These are phyloP conservation scores for Yoshiicerus persimilis DNA, from an alignment of 1,140 invertebrate genomes.

Conservation along the genomic window DNA sequence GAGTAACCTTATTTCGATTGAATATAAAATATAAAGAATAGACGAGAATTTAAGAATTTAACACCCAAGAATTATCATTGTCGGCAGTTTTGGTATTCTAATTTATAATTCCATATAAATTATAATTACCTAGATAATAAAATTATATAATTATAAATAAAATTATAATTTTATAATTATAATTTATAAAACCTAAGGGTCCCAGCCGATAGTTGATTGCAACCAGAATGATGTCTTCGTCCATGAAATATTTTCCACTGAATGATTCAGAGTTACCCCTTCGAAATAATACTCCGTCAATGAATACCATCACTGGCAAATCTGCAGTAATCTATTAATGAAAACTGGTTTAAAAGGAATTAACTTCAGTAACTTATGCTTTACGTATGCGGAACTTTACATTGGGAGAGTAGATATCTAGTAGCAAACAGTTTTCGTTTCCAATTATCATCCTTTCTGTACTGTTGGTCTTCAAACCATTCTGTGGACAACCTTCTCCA, in stretches of 20 bases:
- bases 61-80: no score
- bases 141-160: no score
- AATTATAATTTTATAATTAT: no score
- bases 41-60: no score
- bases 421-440: neutral
- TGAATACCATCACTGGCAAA: slow-evolving; percentile 25
- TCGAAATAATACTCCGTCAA: slow-evolving; percentile 33
- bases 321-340: neutral
- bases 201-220: slow-evolving; percentile 30
- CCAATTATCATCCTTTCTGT: neutral
- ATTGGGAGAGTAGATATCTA: neutral
- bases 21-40: no score
- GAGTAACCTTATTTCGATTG: no score
- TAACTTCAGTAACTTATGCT: no score
- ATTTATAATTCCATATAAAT: no score
- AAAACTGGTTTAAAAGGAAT: neutral
- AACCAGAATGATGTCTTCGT: slow-evolving; percentile 21
- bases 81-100: no score
- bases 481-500: neutral
- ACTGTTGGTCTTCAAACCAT: no score
- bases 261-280: neutral
- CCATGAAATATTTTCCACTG: slow-evolving; percentile 25
- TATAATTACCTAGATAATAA: no score
- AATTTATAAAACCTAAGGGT: neutral
- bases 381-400: no score